Evolutionary conservation across 2,797 vertebrate species (phyloP).

Genomic region (Anguilla pacifica): DNA sequence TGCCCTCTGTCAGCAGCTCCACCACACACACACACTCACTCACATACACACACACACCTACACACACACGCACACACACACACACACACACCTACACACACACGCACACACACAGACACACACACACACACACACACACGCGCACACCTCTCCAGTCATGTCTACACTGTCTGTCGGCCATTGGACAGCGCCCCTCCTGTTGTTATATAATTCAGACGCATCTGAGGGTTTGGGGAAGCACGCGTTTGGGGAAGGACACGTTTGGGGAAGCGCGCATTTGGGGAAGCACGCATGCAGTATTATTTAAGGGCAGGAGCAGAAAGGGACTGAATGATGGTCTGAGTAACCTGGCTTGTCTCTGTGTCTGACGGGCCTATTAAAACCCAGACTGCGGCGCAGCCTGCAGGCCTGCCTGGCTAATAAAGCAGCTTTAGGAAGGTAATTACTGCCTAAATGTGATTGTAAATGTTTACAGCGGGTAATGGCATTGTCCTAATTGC

Average conservation of each 20-base stretch:
- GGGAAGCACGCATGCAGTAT: not conserved
- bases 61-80: not conserved
- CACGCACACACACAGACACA: no score
- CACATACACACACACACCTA: no score
- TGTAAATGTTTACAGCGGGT: slow-evolving; percentile 7
- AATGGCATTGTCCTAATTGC: slow-evolving; percentile 46
- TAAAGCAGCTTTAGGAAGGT: not conserved
- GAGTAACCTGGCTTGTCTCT: not conserved
- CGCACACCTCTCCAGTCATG: no score
- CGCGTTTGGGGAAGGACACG: no score
- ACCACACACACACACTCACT: not conserved
- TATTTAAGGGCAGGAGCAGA: not conserved
- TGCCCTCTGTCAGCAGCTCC: not conserved
- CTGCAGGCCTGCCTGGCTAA: not conserved
- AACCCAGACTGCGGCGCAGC: not conserved
- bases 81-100: no score
- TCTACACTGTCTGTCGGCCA: no score
- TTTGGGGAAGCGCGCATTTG: no score
- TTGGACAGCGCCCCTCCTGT: no score
- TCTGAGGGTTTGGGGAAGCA: no score
- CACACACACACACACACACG: not conserved
- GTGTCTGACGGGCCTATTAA: not conserved
- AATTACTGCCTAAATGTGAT: not conserved
- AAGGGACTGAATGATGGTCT: not conserved
- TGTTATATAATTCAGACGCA: no score